Percentiles rank a stretch among this genome's conserved stretches.
phyloP scores from a whole-genome alignment of 2,113 vertebrate genomes.

The Anoplopoma fimbria region DNA sequence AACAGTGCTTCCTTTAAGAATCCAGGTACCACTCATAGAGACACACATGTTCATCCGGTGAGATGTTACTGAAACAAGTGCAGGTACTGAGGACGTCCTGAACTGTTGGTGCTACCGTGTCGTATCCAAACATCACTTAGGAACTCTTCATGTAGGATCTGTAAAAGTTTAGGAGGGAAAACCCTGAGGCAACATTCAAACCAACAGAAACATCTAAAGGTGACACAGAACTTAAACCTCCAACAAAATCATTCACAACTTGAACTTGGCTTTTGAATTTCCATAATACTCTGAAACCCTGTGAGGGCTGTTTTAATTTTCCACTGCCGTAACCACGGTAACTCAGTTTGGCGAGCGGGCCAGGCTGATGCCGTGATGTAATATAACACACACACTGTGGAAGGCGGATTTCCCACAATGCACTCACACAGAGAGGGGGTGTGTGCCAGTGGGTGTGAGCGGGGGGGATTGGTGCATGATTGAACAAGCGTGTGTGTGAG shows the following conservation, averaged over 20 bases:
- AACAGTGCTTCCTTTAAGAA: too few relatives aligned
- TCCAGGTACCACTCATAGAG: too few relatives aligned
- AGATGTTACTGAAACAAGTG: too few relatives aligned
- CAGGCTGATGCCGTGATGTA: constrained; percentile 43
- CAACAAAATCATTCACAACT: constrained; percentile 47
- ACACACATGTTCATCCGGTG: too few relatives aligned
- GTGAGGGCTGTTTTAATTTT: constrained; percentile 72
- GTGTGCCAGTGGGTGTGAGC: neutral
- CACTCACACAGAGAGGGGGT: constrained; percentile 20
- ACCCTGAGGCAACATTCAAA: too few relatives aligned
- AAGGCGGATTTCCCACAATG: constrained; percentile 70
- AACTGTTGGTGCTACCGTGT: too few relatives aligned
- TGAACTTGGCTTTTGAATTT: constrained; percentile 49
- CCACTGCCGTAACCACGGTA: constrained; percentile 67
- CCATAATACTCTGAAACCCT: constrained; percentile 58
- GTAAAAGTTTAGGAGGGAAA: too few relatives aligned
- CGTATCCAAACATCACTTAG: too few relatives aligned
- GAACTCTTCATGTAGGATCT: too few relatives aligned
- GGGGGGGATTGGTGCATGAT: constrained; percentile 11
- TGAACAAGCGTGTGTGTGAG: constrained; percentile 29
- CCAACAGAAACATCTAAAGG: too few relatives aligned
- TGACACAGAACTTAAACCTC: neutral
- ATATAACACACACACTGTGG: constrained; percentile 41
- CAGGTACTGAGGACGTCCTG: too few relatives aligned
- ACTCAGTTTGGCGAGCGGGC: constrained; percentile 48